Evolutionary conservation across 2,888 invertebrate species (phyloP).

Genomic region (Apodemia zela): DNA sequence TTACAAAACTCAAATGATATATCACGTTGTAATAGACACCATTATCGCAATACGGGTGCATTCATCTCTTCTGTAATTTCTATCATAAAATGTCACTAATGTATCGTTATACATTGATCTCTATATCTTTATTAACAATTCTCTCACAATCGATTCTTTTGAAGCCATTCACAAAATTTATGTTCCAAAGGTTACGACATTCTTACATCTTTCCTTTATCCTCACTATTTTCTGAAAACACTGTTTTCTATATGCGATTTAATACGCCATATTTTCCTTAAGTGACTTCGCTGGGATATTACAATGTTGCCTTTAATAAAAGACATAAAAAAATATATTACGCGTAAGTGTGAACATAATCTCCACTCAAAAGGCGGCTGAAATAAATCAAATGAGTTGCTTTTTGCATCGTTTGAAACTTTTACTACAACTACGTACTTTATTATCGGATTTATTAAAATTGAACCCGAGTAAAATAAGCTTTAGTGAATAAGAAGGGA

Average conservation of each 20-base stretch:
- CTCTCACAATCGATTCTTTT: constrained; percentile 70
- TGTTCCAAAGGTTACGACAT: constrained; percentile 66
- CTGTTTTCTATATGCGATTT: constrained; percentile 77
- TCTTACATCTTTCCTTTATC: constrained; percentile 72
- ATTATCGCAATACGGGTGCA: constrained; percentile 51
- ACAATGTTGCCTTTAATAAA: constrained; percentile 71
- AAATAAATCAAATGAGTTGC: constrained; percentile 67
- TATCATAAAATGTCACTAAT: constrained; percentile 72
- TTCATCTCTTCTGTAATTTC: constrained; percentile 58
- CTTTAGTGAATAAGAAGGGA: constrained; percentile 34
- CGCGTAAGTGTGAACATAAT: constrained; percentile 60
- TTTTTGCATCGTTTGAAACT: constrained; percentile 56
- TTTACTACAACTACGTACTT: constrained; percentile 52
- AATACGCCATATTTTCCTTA: constrained; percentile 73
- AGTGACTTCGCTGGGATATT: constrained; percentile 58
- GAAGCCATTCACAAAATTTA: constrained; percentile 71
- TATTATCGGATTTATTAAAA: constrained; percentile 58
- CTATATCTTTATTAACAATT: constrained; percentile 79
- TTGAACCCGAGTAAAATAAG: constrained; percentile 49
- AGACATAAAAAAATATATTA: constrained; percentile 52
- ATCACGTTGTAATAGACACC: constrained; percentile 44
- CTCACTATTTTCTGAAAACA: constrained; percentile 76
- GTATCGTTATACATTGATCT: constrained; percentile 66
- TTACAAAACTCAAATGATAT: constrained; percentile 41
- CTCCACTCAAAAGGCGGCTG: constrained; percentile 55